Evolutionary conservation across 2,113 vertebrate genomes (phyloP).

Genomic region (Phyllostomus discolor): DNA sequence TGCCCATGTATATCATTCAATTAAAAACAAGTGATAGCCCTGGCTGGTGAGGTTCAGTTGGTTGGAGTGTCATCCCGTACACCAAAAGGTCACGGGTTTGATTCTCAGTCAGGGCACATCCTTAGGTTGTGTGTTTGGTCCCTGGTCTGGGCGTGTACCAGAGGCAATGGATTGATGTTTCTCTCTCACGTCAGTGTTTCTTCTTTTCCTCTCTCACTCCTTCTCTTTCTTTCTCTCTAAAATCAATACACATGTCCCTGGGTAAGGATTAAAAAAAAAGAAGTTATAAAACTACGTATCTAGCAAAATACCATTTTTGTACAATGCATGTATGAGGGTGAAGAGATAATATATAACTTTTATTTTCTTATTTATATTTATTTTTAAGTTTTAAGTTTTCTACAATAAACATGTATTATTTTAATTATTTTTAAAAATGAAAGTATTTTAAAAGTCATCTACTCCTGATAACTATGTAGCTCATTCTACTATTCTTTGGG

Average conservation of each 20-base stretch:
- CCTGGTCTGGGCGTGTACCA: no score
- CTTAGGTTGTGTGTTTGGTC: no score
- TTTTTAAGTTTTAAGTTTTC: slow-evolving; percentile 5
- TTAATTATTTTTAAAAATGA: background rate
- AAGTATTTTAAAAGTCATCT: background rate
- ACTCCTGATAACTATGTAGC: background rate
- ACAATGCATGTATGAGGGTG: background rate
- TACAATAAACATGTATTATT: background rate
- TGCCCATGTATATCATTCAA: background rate
- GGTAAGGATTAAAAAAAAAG: background rate
- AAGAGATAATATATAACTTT: background rate
- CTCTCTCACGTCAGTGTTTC: no score
- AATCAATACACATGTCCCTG: no score
- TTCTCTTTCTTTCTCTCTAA: no score
- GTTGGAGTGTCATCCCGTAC: no score
- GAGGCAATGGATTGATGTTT: no score
- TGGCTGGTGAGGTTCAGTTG: no score
- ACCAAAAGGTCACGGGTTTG: no score
- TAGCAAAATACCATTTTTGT: background rate
- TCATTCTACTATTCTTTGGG: background rate
- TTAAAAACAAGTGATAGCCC: background rate
- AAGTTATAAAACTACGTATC: background rate
- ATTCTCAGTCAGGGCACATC: no score
- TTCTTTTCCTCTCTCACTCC: no score
- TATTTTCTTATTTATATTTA: background rate